Evolutionary conservation across 2,797 vertebrate genomes (phyloP).

Genomic region (Cottoperca gobio): DNA sequence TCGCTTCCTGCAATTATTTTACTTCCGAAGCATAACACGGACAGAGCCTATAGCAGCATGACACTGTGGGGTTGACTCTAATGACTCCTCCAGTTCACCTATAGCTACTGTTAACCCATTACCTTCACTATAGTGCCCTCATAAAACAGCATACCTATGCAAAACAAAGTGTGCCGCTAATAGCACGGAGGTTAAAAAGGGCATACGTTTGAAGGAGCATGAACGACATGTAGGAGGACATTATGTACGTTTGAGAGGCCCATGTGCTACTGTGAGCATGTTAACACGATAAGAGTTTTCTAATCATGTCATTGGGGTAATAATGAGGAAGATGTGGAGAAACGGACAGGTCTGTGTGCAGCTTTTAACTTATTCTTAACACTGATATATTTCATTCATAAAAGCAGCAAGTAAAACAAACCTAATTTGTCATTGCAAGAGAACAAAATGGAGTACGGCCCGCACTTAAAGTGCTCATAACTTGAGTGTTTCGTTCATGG

Average conservation of each 20-base stretch:
- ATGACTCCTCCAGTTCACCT: conserved; percentile 72
- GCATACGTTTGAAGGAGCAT: conserved; percentile 13
- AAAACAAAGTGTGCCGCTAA: conserved; percentile 36
- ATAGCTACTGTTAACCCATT: conserved; percentile 68
- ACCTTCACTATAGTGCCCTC: conserved; percentile 26
- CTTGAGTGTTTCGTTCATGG: not conserved
- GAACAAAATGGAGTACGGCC: not conserved
- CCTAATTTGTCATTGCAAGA: not conserved
- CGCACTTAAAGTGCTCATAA: not conserved
- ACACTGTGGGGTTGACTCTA: conserved; percentile 73
- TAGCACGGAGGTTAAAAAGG: conserved; percentile 48
- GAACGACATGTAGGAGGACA: conserved; percentile 15
- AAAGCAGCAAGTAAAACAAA: conserved; percentile 24
- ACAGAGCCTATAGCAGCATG: conserved; percentile 68
- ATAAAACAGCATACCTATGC: conserved; percentile 46
- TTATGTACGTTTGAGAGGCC: conserved; percentile 37
- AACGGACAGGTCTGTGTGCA: not conserved
- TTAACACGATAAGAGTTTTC: conserved; percentile 1
- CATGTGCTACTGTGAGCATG: not conserved
- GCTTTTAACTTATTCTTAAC: not conserved
- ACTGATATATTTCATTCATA: conserved; percentile 4
- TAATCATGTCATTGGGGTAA: not conserved
- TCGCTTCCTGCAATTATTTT: conserved; percentile 85
- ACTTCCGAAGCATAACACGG: conserved; percentile 81
- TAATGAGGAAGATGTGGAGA: conserved; percentile 9